Conservation (phyloP, 92 coral and sea anemone genomes). For the Micromussa lordhowensis region DNA sequence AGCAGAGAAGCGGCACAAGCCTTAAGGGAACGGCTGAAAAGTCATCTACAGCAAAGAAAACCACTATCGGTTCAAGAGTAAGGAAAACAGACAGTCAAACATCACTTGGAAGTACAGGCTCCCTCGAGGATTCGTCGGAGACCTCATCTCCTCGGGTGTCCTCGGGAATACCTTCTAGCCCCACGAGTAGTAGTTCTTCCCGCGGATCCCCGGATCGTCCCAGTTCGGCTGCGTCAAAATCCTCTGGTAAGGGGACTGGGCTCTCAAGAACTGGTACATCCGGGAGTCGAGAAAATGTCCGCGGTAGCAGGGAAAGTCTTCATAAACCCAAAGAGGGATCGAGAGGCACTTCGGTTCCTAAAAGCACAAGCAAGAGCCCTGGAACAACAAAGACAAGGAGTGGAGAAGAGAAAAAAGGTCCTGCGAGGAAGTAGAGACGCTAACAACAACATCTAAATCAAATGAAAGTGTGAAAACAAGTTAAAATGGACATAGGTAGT, state of each 20-base stretch:
- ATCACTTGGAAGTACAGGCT: slow-evolving; percentile 82
- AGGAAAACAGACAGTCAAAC: slow-evolving; percentile 77
- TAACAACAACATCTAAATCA: background rate
- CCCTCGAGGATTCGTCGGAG: slow-evolving; percentile 66
- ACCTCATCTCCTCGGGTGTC: slow-evolving; percentile 37
- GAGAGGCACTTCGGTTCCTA: background rate
- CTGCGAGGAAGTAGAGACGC: background rate
- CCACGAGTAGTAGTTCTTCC: slow-evolving; percentile 23
- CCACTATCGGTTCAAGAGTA: slow-evolving; percentile 32
- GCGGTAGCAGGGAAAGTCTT: slow-evolving; percentile 45
- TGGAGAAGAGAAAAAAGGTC: slow-evolving; percentile 17
- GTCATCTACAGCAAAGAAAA: slow-evolving; percentile 48
- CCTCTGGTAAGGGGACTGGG: slow-evolving; percentile 1
- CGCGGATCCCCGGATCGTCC: slow-evolving; percentile 35
- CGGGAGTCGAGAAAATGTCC: slow-evolving; percentile 44
- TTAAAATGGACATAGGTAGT: background rate
- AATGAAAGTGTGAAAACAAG: background rate
- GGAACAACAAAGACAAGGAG: slow-evolving; percentile 18
- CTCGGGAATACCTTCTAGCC: slow-evolving; percentile 42
- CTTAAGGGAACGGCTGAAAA: slow-evolving; percentile 71
- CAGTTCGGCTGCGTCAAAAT: slow-evolving; percentile 22
- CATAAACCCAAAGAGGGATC: slow-evolving; percentile 26
- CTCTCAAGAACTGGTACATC: slow-evolving; percentile 15
- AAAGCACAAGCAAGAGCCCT: slow-evolving; percentile 23
- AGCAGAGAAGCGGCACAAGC: slow-evolving; percentile 74